Evolutionary conservation across 2,888 invertebrate species (phyloP), one percentile per base, ranked within the genome.

Genomic region (Escarpia spicata): DNA sequence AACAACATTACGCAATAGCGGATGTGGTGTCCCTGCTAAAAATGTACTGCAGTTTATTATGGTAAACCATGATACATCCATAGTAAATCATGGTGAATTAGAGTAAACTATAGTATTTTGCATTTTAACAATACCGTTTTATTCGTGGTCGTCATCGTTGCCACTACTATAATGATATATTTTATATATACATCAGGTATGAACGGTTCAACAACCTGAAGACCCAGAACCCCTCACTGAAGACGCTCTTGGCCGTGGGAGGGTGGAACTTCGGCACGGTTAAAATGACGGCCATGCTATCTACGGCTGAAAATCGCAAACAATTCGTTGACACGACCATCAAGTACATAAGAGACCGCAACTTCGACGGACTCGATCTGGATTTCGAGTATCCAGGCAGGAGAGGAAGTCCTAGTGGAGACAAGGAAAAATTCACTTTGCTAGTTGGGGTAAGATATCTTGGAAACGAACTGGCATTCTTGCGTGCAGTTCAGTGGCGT

Each of bases 161-260:
- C 8, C 26, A 4, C 19, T 26, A 75, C 26, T 75, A 19, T 26
- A 75, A 75, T 75, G 75, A 75, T 26, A 26, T 75, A 75, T 26
- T 15, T 26, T 75, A 75, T 6, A 26, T 3, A n/a, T 75, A 19
- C 6, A 75, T 75, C 75, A 91, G 91, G 91, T 91, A 44, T 31
- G n/a, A 19, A 19, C 43, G 91, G 6, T 91, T 91, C 91, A 43
- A 91, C 43, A 44, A 43, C 43, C 26, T 91, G 91, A 91, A 91
- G 44, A 26, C 26, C 6, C 6, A 6, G 26, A 91, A 91, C 44
- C 91, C 91, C 43, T 44, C 43, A 26, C 44, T 91, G 91, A 91
- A 91, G 44, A 91, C 91, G 43, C 91, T 91, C 19, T 44, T 91
- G 19, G 91, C 91, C n/a, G 91, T 91, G n/a, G 91, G 91, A 91